A percentile compares a stretch with the other conserved stretches of the same genome.
Evolutionary conservation across 2,797 vertebrate species (phyloP).

Genomic region (Pseudochirops corinnae): DNA sequence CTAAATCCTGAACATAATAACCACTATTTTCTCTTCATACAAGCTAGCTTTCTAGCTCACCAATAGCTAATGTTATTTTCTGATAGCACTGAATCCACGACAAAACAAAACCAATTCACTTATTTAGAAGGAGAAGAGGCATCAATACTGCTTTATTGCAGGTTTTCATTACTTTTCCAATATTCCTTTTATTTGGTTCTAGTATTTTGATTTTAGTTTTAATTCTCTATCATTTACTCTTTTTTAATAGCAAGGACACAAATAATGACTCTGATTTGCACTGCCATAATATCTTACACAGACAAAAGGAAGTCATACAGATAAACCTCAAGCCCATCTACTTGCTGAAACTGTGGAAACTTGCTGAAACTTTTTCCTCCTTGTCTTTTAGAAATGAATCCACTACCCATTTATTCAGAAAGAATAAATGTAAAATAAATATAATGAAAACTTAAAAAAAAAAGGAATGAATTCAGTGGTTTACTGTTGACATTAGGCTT

Average conservation of each 20-base stretch:
- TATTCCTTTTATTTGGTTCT: background rate
- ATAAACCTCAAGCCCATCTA: background rate
- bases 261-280: background rate
- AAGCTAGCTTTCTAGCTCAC: background rate
- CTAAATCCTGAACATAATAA: background rate
- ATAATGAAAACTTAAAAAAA: too few relatives aligned
- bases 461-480: background rate
- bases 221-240: background rate
- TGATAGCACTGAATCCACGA: background rate
- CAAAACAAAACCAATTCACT: background rate
- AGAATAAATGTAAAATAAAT: too few relatives aligned
- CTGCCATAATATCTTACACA: background rate
- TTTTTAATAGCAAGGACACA: background rate
- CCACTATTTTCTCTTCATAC: background rate
- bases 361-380: background rate
- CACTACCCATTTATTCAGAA: background rate
- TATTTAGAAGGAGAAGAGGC: background rate
- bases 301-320: background rate
- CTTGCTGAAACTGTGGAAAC: background rate
- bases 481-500: constrained; percentile 45
- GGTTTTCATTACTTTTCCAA: background rate
- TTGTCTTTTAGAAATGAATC: constrained; percentile 11
- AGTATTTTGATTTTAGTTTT: background rate
- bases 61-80: background rate
- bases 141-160: background rate